These are phyloP conservation scores for Bathynomus jamesi DNA, from an alignment of 1,140 invertebrate genomes.

Conservation along the genomic window DNA sequence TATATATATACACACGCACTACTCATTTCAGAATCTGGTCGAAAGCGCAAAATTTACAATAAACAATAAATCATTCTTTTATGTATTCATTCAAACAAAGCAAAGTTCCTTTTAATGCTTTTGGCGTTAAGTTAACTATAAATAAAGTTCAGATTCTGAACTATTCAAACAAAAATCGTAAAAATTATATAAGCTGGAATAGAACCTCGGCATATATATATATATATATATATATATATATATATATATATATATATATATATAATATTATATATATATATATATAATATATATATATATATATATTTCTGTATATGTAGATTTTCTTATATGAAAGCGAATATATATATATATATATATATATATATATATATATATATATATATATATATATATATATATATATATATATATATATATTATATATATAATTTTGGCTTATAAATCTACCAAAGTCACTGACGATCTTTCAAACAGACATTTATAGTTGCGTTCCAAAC, in stretches of 20 bases:
- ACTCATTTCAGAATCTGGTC: too few species aligned
- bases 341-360: constrained; percentile 3
- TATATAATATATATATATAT: neutral
- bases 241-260: neutral
- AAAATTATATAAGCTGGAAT: too few species aligned
- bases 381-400: constrained; percentile 3
- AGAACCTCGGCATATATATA: neutral
- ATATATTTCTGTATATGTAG: neutral
- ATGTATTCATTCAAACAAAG: too few species aligned
- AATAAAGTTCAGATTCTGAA: too few species aligned
- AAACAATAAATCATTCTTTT: too few species aligned
- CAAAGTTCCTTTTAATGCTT: too few species aligned
- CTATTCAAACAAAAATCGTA: too few species aligned
- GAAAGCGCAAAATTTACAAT: too few species aligned
- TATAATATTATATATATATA: neutral
- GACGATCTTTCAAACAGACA: too few species aligned
- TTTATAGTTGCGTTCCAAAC: too few species aligned
- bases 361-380: constrained; percentile 3
- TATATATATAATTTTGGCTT: neutral
- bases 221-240: neutral
- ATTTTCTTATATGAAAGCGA: neutral
- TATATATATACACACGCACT: neutral
- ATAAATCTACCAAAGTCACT: neutral
- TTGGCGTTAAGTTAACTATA: too few species aligned
- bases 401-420: neutral